phyloP scores from a whole-genome alignment of 1,140 invertebrate genomes.

The Callitettix versicolor region DNA sequence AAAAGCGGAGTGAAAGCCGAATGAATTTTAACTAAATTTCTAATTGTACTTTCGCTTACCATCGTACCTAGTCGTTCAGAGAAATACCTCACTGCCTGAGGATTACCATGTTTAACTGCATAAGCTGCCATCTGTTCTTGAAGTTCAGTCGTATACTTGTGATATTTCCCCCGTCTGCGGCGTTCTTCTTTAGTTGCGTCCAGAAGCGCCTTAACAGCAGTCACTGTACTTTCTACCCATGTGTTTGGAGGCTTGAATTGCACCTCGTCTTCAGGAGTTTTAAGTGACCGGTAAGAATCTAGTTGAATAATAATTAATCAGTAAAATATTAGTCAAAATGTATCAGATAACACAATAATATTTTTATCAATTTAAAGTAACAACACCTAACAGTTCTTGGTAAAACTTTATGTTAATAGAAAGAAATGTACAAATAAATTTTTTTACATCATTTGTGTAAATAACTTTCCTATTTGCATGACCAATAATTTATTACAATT shows the following conservation, averaged over 20 bases:
- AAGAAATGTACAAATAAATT: no score
- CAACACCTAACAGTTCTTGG: no score
- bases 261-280: not conserved
- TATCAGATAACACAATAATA: constrained; percentile 2
- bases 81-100: constrained; percentile 28
- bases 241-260: constrained; percentile 17
- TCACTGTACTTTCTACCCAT: constrained; percentile 24
- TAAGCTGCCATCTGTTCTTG: constrained; percentile 31
- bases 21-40: constrained; percentile 32
- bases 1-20: constrained; percentile 27
- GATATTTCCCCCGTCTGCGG: constrained; percentile 31
- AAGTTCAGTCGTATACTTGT: constrained; percentile 31
- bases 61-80: constrained; percentile 27
- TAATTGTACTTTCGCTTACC: constrained; percentile 32
- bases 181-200: constrained; percentile 30
- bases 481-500: no score
- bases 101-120: constrained; percentile 29
- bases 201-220: constrained; percentile 29
- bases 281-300: no score
- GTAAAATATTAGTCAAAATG: not conserved
- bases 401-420: no score
- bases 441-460: no score
- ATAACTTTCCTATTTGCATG: no score
- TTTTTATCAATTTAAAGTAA: not conserved
- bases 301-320: not conserved